A percentile compares a stretch with the other conserved stretches of the same genome.
phyloP scores from a whole-genome alignment of 2,797 vertebrate genomes.

The Spinus pinus region DNA sequence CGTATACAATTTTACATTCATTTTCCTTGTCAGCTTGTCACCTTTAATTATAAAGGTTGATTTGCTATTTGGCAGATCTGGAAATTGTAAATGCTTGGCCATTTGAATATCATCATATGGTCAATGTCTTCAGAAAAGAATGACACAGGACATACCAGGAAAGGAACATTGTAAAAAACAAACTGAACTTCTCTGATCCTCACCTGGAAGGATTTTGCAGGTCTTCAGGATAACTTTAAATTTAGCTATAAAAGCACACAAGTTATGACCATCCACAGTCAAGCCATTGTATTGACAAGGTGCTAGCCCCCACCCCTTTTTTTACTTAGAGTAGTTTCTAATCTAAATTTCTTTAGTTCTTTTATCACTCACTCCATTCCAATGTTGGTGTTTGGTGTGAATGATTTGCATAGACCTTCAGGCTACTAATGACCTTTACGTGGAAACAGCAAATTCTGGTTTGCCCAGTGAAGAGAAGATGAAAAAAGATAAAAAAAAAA shows the following conservation, averaged over 20 bases:
- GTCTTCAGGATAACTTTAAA: conserved; percentile 51
- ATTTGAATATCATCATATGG: conserved; percentile 90
- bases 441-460: conserved; percentile 64
- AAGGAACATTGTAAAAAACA: neutral
- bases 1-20: conserved; percentile 96
- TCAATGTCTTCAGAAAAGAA: conserved; percentile 80
- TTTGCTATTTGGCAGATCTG: conserved; percentile 90
- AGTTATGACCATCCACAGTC: neutral
- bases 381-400: conserved; percentile 63
- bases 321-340: neutral
- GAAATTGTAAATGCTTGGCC: conserved; percentile 84
- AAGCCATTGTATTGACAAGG: neutral
- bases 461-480: conserved; percentile 67
- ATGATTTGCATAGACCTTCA: conserved; percentile 84
- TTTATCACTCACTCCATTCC: conserved; percentile 38
- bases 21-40: conserved; percentile 99
- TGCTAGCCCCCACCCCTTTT: neutral
- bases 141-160: conserved; percentile 46
- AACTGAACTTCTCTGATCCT: neutral
- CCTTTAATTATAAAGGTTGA: conserved; percentile 99
- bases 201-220: conserved; percentile 67
- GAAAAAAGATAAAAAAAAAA: conserved; percentile 23
- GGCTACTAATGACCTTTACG: conserved; percentile 84
- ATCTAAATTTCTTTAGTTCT: conserved; percentile 13
- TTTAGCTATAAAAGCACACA: neutral